Conservation (phyloP, 2,888 invertebrate genomes). For the Torymus auratus region DNA sequence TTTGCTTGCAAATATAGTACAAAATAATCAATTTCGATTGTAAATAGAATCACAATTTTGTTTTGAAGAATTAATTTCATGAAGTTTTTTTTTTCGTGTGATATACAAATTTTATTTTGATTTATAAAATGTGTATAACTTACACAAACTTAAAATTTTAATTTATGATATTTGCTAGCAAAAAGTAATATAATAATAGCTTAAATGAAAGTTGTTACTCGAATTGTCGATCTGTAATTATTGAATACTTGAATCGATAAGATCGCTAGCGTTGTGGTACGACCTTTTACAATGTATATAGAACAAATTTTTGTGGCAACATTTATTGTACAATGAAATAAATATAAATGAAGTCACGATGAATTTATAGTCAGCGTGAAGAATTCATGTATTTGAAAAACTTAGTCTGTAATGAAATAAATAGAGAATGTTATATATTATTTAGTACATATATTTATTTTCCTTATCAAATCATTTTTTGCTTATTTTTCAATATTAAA, state of each 20-base stretch:
- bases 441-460: neutral
- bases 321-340: no score
- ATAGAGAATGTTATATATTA: constrained; percentile 10
- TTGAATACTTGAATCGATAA: neutral
- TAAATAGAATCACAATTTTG: neutral
- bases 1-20: constrained; percentile 7
- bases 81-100: no score
- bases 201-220: neutral
- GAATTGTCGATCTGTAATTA: constrained; percentile 16
- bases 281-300: constrained; percentile 31
- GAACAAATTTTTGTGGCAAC: neutral
- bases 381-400: constrained; percentile 1
- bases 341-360: neutral
- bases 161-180: constrained; percentile 11
- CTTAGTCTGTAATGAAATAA: constrained; percentile 12
- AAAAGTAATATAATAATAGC: neutral
- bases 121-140: neutral
- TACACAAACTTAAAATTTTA: neutral
- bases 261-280: neutral
- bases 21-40: neutral
- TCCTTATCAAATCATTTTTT: no score
- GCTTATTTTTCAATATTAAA: no score
- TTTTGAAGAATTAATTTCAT: no score
- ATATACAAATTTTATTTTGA: no score
- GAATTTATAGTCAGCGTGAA: constrained; percentile 6